These are phyloP conservation scores for Thymelicus lineola DNA, from an alignment of 2,888 invertebrate species.

Conservation along the genomic window DNA sequence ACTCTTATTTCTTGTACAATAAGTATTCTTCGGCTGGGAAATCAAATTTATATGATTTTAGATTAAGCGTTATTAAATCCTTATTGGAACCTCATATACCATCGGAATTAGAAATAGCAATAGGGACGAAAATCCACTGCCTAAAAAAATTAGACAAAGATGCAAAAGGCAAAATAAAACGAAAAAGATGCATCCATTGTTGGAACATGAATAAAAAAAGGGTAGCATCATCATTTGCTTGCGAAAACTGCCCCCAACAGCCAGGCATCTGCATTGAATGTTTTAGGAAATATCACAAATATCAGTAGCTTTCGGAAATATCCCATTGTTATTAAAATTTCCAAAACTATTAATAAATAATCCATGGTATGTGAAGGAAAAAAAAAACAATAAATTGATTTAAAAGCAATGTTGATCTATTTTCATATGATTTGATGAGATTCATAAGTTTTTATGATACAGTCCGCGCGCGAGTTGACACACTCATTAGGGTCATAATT, in stretches of 20 bases:
- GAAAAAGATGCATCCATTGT: conserved; percentile 40
- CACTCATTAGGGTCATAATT: too few relatives aligned
- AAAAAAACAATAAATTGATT: too few relatives aligned
- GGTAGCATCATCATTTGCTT: conserved; percentile 39
- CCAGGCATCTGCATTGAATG: conserved; percentile 44
- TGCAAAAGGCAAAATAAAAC: conserved; percentile 40
- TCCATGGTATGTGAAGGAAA: too few relatives aligned
- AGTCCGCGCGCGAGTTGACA: too few relatives aligned
- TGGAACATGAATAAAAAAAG: conserved; percentile 42
- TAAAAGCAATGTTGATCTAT: too few relatives aligned
- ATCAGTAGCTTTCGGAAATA: conserved; percentile 29
- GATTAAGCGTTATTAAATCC: conserved; percentile 38
- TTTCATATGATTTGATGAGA: too few relatives aligned
- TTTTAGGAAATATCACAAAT: conserved; percentile 41
- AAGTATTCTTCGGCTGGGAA: conserved; percentile 19
- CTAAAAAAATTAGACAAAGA: conserved; percentile 40
- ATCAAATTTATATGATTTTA: conserved; percentile 35
- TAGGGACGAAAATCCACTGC: conserved; percentile 39
- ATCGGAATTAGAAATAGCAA: conserved; percentile 39
- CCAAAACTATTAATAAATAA: too few relatives aligned
- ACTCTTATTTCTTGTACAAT: conserved; percentile 35
- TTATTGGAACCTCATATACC: conserved; percentile 39
- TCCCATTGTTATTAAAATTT: too few relatives aligned
- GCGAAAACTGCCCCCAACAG: conserved; percentile 41
- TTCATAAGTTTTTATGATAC: too few relatives aligned